A percentile compares a stretch with the other conserved stretches of the same genome.
Evolutionary conservation across 2,113 vertebrate species (phyloP).

Genomic region (Elephantulus edwardii): DNA sequence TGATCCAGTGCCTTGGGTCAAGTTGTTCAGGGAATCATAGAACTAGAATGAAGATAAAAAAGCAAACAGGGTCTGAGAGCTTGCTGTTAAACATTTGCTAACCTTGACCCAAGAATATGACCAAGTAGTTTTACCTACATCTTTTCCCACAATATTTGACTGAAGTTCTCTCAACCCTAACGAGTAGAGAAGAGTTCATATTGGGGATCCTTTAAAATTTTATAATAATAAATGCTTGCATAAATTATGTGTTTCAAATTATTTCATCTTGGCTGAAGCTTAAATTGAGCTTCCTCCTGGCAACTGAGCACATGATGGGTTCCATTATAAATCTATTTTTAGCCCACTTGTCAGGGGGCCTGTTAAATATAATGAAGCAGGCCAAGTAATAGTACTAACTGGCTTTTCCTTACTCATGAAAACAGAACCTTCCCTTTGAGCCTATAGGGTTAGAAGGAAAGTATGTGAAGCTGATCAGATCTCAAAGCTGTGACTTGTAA

Average conservation of each 20-base stretch:
- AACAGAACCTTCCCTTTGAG: conserved; percentile 58
- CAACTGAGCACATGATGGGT: conserved; percentile 72
- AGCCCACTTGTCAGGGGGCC: conserved; percentile 75
- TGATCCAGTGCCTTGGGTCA: neutral
- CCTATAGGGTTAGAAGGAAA: conserved; percentile 53
- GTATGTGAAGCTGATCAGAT: neutral
- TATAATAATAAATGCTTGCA: conserved; percentile 65
- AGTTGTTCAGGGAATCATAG: neutral
- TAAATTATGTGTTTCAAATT: conserved; percentile 77
- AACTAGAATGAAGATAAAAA: conserved; percentile 9
- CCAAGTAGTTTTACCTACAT: neutral
- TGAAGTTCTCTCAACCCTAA: conserved; percentile 17
- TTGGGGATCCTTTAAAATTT: neutral
- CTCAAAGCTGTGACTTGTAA: neutral
- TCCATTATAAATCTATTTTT: conserved; percentile 83
- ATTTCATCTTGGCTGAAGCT: conserved; percentile 77
- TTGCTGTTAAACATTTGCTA: neutral
- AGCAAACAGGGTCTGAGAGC: neutral
- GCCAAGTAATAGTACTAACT: conserved; percentile 50
- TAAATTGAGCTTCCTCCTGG: conserved; percentile 74
- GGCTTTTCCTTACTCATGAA: conserved; percentile 68
- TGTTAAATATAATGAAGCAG: conserved; percentile 82
- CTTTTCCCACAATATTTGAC: conserved; percentile 3
- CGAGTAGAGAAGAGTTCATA: neutral
- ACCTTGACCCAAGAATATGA: neutral